Percentiles rank a stretch among this genome's conserved stretches.
phyloP scores from a whole-genome alignment of 2,797 vertebrate species.

The Coilia nasus region DNA sequence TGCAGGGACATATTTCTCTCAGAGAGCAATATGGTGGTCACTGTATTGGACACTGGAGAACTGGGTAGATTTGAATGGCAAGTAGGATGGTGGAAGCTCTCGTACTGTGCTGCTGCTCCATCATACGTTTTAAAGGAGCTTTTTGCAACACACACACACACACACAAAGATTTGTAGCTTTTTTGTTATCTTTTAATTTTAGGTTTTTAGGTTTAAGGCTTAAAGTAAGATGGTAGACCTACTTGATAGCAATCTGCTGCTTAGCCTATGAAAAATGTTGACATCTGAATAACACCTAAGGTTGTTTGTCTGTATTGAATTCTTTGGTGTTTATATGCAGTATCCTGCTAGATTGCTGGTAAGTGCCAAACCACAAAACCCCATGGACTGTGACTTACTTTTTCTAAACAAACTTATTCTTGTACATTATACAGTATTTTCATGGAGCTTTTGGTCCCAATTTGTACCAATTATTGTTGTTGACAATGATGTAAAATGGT shows the following conservation, averaged over 20 bases:
- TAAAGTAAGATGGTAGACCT: neutral
- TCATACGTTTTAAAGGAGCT: neutral
- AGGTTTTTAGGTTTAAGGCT: neutral
- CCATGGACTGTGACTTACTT: neutral
- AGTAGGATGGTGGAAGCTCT: neutral
- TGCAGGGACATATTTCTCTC: neutral
- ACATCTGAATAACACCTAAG: neutral
- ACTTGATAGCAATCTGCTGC: neutral
- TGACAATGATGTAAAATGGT: neutral
- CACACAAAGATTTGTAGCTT: neutral
- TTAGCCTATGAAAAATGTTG: neutral
- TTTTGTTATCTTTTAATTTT: neutral
- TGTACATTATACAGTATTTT: neutral
- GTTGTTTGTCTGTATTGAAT: neutral
- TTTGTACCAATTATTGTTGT: neutral
- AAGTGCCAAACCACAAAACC: neutral
- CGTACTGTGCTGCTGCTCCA: neutral
- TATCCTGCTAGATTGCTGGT: neutral
- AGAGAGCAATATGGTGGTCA: neutral
- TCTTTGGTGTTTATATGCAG: neutral
- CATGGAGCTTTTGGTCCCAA: neutral
- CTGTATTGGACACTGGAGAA: neutral
- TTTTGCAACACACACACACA: neutral
- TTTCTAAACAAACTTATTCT: neutral
- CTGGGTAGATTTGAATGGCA: neutral